Evolutionary conservation across 2,888 invertebrate genomes (phyloP), one percentile per base, ranked within the genome.

Genomic region (Lydus trimaculatus): DNA sequence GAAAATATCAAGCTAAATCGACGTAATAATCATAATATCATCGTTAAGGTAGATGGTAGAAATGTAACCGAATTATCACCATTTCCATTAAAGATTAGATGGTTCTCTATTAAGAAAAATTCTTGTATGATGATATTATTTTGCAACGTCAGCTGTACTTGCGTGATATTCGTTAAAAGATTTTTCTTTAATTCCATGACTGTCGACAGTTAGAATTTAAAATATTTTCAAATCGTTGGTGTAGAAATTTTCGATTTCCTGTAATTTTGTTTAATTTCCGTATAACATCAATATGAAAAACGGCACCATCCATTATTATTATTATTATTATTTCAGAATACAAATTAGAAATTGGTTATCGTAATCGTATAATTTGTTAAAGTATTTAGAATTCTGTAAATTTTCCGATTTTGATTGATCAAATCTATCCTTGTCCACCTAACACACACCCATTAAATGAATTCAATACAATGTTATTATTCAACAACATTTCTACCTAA

Each of bases 181-280:
- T 43, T 43, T 43, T 43, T 17, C 6, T 43, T 17, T 17, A 17
- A 43, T 17, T n/a, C n/a, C 56, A 13, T 56, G 25, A 56, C 25
- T 56, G 25, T 56, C 56, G 56, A 5, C 25, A 23, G 25, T 56
- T 25, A 5, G 2, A 13, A 56, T 56, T 56, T 25, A 6, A 56
- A 56, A 56, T 56, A 23, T 56, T 56, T 56, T 56, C 25, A 56
- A 25, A 56, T 23, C 56, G 11, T 56, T 25, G 56, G 13, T 56
- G 56, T 25, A 15, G 56, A 62, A 63, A 58, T 62, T 63, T 66
- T 66, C 63, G 58, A 65, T 68, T 68, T 68, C 65, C 64, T 58
- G 68, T 61, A 43, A 65, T 68, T 67, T 65, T 64, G 58, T 65
- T 68, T 68, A 64, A 68, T 68, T 64, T 68, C 65, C 68, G 62